Conservation (phyloP, 2,113 vertebrate species). For the Scolopax mira region DNA sequence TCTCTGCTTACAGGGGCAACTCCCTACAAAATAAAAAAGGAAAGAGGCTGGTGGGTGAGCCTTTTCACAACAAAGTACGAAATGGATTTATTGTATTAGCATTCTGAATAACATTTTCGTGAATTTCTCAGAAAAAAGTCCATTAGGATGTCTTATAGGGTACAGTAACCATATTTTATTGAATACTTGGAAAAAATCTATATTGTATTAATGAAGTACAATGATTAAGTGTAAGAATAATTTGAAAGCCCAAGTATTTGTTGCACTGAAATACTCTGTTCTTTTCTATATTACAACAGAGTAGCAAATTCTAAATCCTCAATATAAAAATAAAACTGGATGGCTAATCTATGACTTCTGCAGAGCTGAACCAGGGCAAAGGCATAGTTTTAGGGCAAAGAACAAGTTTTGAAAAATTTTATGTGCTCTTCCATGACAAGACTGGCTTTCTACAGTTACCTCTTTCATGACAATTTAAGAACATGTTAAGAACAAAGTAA, state of each 20-base stretch:
- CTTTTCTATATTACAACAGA: not conserved
- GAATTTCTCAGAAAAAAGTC: not conserved
- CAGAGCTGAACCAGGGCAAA: not conserved
- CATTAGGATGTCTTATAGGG: not conserved
- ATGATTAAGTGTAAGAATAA: not conserved
- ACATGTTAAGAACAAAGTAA: not conserved
- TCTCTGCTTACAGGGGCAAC: not conserved
- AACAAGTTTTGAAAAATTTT: not conserved
- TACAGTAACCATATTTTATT: not conserved
- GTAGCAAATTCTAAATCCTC: not conserved
- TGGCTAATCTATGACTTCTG: not conserved
- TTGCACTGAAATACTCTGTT: not conserved
- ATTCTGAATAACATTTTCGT: not conserved
- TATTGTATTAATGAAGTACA: not conserved
- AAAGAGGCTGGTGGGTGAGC: not conserved
- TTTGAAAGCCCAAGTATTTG: not conserved
- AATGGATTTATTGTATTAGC: not conserved
- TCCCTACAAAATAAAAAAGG: not conserved
- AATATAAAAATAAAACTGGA: not conserved
- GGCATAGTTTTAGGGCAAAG: not conserved
- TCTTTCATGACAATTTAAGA: not conserved
- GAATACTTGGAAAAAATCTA: not conserved
- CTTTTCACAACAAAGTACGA: not conserved
- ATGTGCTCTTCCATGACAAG: not conserved
- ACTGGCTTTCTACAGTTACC: not conserved